Evolutionary conservation across 2,888 invertebrate genomes (phyloP).

Genomic region (Ophonus ardosiacus): DNA sequence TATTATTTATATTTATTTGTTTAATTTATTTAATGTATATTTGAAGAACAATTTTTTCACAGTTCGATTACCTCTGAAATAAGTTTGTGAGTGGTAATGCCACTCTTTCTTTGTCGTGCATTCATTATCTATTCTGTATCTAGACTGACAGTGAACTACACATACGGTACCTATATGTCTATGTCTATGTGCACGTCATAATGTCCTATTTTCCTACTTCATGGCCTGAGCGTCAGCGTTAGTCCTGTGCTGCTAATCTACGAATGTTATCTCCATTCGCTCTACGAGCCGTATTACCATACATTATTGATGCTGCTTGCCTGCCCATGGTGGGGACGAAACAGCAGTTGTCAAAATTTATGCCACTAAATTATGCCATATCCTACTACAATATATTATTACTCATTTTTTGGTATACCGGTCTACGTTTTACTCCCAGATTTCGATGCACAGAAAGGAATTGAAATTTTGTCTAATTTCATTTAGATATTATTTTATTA

Average conservation of each 20-base stretch:
- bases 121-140: background rate
- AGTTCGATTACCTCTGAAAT: background rate
- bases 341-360: background rate
- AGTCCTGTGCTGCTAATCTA: slow-evolving; percentile 29
- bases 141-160: slow-evolving; percentile 19
- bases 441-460: no score
- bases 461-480: no score
- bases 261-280: slow-evolving; percentile 48
- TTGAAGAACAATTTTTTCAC: no score
- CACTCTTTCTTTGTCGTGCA: background rate
- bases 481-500: no score
- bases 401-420: no score
- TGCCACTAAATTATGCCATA: no score
- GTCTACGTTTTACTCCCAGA: no score
- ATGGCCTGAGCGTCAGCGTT: slow-evolving; percentile 56
- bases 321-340: background rate
- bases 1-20: no score
- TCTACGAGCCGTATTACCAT: slow-evolving; percentile 69
- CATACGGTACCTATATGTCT: background rate
- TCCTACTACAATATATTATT: no score
- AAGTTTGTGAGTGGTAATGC: background rate
- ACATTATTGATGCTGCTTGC: slow-evolving; percentile 71
- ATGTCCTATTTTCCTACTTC: slow-evolving; percentile 65
- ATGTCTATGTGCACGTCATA: background rate
- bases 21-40: no score